Evolutionary conservation across 2,888 invertebrate genomes (phyloP), one percentile per base, ranked within the genome.

Genomic region (Eudemis profundana): DNA sequence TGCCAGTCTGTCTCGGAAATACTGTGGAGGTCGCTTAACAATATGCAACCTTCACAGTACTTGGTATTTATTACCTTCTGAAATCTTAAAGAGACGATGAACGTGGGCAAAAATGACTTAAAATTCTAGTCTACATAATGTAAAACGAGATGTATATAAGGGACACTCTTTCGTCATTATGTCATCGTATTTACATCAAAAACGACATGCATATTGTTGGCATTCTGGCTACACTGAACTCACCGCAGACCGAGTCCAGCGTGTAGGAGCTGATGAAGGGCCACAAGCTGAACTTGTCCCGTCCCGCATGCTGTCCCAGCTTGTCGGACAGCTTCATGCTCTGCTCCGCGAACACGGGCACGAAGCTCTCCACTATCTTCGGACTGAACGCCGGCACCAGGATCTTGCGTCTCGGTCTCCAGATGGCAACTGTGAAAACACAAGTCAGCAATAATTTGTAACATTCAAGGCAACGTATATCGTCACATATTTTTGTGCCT

Each of bases 311-410:
- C 0, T 61, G 40, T 5, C 69, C 69, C 27, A 95, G 77, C 29
- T 83, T 85, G 3, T 90, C 73, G 0, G 85, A 76, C 68, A 96
- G 77, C 47, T 89, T 88, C 10, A 85, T 79, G 42, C 93, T 87
- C 76, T 95, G 94, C 67, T 94, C 93, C 33, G 94, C 90, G 79
- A 95, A 95, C 0, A 95, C 90, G 1, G 93, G 89, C 1, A 95
- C 88, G 72, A 95, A 95, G 57, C 89, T 93, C 67, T 95, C 93
- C n/a, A 95, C 84, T 66, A 95, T 93, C 78, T 93, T 94, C 67
- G 95, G 95, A 74, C 94, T 95, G 76, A 95, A 95, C 0, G 94
- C 93, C 23, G 95, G 95, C 23, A 94, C 92, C 54, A 95, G 78
- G 62, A 95, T 82, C 79, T 94, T 95, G 4, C 95, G 85, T 15